phyloP scores from a whole-genome alignment of 2,113 vertebrate species.

The Pholis gunnellus region DNA sequence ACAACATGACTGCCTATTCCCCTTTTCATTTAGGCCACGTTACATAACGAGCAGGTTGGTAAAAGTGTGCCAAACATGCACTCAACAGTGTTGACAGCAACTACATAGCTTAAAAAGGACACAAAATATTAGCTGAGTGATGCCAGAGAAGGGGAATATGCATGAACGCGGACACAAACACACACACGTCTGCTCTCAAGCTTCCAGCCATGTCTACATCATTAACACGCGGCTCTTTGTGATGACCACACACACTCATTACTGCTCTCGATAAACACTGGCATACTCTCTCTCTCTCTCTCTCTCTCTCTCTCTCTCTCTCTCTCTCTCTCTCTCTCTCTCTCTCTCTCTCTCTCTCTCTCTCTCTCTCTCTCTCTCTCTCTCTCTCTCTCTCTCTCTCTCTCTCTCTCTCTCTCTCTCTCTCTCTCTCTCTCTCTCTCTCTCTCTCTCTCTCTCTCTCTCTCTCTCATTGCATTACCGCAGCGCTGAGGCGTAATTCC shows the following conservation, averaged over 20 bases:
- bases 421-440: too few relatives aligned
- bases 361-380: too few relatives aligned
- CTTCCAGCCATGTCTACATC: constrained; percentile 49
- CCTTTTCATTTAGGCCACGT: constrained; percentile 19
- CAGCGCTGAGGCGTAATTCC: constrained; percentile 45
- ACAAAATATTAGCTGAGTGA: constrained; percentile 33
- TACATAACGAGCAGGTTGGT: constrained; percentile 36
- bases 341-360: too few relatives aligned
- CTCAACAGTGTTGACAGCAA: constrained; percentile 10
- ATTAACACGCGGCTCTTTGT: constrained; percentile 54
- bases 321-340: too few relatives aligned
- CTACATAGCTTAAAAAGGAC: constrained; percentile 27
- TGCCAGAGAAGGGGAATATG: constrained; percentile 28
- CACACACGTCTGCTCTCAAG: constrained; percentile 1
- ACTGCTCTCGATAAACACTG: constrained; percentile 50
- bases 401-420: too few relatives aligned
- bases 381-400: too few relatives aligned
- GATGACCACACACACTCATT: constrained; percentile 61
- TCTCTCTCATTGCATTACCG: constrained; percentile 37
- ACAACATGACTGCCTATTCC: constrained; percentile 17
- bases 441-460: too few relatives aligned
- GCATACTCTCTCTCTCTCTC: too few relatives aligned
- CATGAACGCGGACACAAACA: constrained; percentile 7
- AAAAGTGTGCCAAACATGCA: constrained; percentile 36
- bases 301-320: too few relatives aligned